phyloP scores from a whole-genome alignment of 1,140 invertebrate species.

The Drosophila orena region DNA sequence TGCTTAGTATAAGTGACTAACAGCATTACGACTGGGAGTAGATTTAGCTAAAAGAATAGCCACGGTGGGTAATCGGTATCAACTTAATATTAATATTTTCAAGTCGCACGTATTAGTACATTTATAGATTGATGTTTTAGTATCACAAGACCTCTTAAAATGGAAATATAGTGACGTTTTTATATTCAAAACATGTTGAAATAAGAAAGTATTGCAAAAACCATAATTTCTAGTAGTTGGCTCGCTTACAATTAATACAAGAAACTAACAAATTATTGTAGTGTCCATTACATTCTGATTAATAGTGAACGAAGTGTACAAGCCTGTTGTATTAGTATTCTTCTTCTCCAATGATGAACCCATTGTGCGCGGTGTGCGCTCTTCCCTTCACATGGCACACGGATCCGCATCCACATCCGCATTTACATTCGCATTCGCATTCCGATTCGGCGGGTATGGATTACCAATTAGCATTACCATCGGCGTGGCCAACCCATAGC shows the following conservation, averaged over 20 bases:
- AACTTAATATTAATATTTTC: too few relatives aligned
- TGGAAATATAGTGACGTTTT: too few relatives aligned
- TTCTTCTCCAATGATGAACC: too few relatives aligned
- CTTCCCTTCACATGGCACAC: neutral
- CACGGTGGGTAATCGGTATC: neutral
- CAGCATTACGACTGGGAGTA: neutral
- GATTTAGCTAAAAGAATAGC: neutral
- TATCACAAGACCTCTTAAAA: too few relatives aligned
- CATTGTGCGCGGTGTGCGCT: neutral
- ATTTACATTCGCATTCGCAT: slow-evolving; percentile 2
- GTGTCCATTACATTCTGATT: too few relatives aligned
- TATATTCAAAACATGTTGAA: neutral
- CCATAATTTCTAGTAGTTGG: too few relatives aligned
- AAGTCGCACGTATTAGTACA: too few relatives aligned
- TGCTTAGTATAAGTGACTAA: slow-evolving; percentile 12
- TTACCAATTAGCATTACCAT: slow-evolving; percentile 75
- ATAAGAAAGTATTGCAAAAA: slow-evolving; percentile 18
- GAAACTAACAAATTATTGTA: too few relatives aligned
- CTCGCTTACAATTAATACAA: too few relatives aligned
- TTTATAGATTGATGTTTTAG: too few relatives aligned
- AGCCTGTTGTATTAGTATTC: too few relatives aligned
- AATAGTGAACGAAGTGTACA: too few relatives aligned
- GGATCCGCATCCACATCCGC: slow-evolving; percentile 1
- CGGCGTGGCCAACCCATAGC: slow-evolving; percentile 11
- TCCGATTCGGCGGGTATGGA: slow-evolving; percentile 23